These are phyloP conservation scores for Epistrophe grossulariae DNA, from an alignment of 2,888 invertebrate species.

Conservation along the genomic window DNA sequence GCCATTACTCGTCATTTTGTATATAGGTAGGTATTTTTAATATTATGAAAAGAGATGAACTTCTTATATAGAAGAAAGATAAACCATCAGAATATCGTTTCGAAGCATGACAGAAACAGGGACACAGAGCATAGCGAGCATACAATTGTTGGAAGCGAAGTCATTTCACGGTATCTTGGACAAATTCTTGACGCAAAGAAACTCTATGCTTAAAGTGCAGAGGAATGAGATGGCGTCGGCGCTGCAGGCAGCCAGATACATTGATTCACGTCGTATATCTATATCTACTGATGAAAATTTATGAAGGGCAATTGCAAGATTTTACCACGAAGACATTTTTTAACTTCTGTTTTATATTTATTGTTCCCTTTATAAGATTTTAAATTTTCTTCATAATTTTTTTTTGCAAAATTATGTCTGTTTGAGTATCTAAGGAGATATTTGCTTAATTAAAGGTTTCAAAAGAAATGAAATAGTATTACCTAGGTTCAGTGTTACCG, in stretches of 20 bases:
- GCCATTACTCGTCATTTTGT: constrained; percentile 46
- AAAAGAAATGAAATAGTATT: no score
- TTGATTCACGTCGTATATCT: constrained; percentile 9
- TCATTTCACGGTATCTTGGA: constrained; percentile 68
- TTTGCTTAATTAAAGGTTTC: no score
- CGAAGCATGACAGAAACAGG: background rate
- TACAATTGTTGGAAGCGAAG: constrained; percentile 57
- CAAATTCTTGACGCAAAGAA: constrained; percentile 63
- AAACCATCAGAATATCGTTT: constrained; percentile 20
- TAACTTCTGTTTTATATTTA: constrained; percentile 41
- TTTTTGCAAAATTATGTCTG: no score
- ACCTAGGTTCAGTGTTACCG: no score
- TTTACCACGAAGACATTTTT: constrained; percentile 49
- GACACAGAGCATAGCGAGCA: background rate
- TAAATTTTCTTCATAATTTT: no score
- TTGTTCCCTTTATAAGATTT: background rate
- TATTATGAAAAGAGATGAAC: constrained; percentile 1
- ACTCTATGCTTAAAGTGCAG: constrained; percentile 20
- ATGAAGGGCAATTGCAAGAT: constrained; percentile 61
- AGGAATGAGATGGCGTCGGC: constrained; percentile 8
- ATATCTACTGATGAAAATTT: constrained; percentile 38
- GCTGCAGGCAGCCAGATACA: constrained; percentile 24
- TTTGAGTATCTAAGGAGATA: no score
- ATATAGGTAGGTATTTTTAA: no score
- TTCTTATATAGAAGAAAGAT: constrained; percentile 1